Evolutionary conservation across 2,797 vertebrate genomes (phyloP).

Genomic region (Chromis chromis): DNA sequence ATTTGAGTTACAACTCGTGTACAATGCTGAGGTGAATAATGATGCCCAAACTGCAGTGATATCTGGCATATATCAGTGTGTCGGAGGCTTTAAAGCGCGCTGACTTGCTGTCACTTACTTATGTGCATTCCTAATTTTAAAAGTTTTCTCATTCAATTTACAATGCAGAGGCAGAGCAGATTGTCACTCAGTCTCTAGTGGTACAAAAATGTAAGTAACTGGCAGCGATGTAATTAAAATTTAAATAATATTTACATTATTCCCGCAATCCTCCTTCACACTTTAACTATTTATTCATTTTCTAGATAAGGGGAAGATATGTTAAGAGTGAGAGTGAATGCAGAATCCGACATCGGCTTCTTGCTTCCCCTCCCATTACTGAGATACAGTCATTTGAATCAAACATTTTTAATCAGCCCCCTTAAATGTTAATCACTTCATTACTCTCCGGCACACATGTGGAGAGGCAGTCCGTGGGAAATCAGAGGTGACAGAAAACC

Average conservation of each 20-base stretch:
- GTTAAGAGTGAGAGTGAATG: neutral
- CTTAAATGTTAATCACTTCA: constrained; percentile 48
- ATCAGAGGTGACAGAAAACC: constrained; percentile 57
- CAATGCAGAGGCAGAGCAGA: neutral
- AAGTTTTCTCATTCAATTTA: constrained; percentile 2
- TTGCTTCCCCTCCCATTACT: constrained; percentile 15
- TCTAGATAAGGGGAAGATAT: neutral
- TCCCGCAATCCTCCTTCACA: neutral
- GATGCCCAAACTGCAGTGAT: neutral
- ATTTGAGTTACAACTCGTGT: neutral
- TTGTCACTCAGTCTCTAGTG: neutral
- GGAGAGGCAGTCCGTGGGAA: constrained; percentile 26
- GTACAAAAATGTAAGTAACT: constrained; percentile 9
- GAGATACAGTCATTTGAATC: constrained; percentile 32
- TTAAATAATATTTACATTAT: constrained; percentile 1
- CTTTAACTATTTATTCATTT: neutral
- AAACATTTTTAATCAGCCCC: constrained; percentile 38
- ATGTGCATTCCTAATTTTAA: constrained; percentile 10
- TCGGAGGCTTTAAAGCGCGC: neutral
- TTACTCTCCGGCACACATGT: constrained; percentile 28
- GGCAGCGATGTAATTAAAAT: neutral
- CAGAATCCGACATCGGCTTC: constrained; percentile 40
- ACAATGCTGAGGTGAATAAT: neutral
- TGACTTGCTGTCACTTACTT: neutral
- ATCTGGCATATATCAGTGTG: constrained; percentile 2